A percentile compares a stretch with the other conserved stretches of the same genome.
Evolutionary conservation across 2,888 invertebrate species (phyloP).

Genomic region (Cephus rjabovi): DNA sequence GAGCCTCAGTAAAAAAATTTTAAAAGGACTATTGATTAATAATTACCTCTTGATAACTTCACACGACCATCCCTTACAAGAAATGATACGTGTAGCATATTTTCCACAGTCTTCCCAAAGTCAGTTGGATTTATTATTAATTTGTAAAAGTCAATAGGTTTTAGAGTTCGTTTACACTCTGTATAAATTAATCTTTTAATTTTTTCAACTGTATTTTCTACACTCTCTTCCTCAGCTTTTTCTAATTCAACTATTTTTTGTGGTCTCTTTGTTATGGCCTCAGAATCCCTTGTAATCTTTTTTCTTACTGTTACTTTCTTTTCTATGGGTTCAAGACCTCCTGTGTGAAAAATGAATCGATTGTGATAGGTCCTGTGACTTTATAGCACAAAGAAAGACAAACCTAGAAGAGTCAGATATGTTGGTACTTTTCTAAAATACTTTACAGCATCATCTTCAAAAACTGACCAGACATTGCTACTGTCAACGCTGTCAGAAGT

Average conservation of each 20-base stretch:
- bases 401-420: slow-evolving; percentile 48
- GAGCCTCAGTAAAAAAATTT: not conserved
- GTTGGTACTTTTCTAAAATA: slow-evolving; percentile 40
- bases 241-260: slow-evolving; percentile 70
- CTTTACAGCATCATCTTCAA: slow-evolving; percentile 38
- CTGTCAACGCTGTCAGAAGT: slow-evolving; percentile 4
- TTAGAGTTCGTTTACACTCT: slow-evolving; percentile 62
- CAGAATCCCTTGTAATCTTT: slow-evolving; percentile 49
- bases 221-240: slow-evolving; percentile 65
- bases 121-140: slow-evolving; percentile 72
- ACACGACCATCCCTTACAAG: slow-evolving; percentile 71
- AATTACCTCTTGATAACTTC: slow-evolving; percentile 68
- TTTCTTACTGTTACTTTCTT: slow-evolving; percentile 18
- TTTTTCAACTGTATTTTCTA: slow-evolving; percentile 70
- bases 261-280: slow-evolving; percentile 67
- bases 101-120: slow-evolving; percentile 74
- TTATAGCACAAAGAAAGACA: slow-evolving; percentile 33
- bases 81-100: slow-evolving; percentile 76
- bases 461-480: slow-evolving; percentile 43
- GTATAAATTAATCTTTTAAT: slow-evolving; percentile 68
- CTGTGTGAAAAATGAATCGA: slow-evolving; percentile 27
- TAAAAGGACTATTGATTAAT: not conserved
- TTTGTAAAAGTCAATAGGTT: slow-evolving; percentile 72
- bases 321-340: slow-evolving; percentile 12
- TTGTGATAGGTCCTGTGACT: slow-evolving; percentile 36